Evolutionary conservation across 2,113 vertebrate genomes (phyloP), one percentile per base, ranked within the genome.

Genomic region (Bagarius yarrelli): DNA sequence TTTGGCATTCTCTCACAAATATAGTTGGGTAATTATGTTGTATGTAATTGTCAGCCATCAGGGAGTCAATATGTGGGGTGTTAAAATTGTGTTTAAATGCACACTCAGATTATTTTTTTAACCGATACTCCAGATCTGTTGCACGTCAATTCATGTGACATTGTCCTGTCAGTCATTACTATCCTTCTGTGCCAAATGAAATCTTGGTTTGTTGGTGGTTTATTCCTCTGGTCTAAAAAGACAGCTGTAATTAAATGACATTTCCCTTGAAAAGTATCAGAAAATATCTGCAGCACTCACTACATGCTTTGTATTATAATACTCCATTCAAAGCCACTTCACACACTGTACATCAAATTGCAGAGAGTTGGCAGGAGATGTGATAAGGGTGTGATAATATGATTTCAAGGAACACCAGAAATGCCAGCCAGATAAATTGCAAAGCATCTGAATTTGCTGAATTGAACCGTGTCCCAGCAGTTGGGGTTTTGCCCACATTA

Each of bases 391-490:
- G 19, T 27, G 71, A 73, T 61, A 14, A 75, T 64, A 64, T 13
- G 52, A 56, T 55, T 56, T 19, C 32, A 56, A 64, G 16, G 27
- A 18, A 21, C 25, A 16, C n/a, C n/a, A 27, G 18, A 64, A 55
- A 73, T 40, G 16, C 44, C 32, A 53, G 30, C 59, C 2, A 32
- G 57, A 74, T 63, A 50, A 55, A 74, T 64, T 66, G 59, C 79
- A 0, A 1, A 81, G 59, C 47, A 27, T 74, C 34, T 78, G 40
- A 32, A 36, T 74, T 73, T 32, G 60, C 18, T 60, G 12, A 75
- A 75, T 55, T 47, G 21, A 53, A 64, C 57, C 36, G 9, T 52
- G 56, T 53, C 70, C 44, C n/a, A 40, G 19, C 50, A 25, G 19
- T 16, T 55, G 13, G 36, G 9, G 21, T 55, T 8, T 30, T 82